Base-by-base conservation (phyloP, 2,113 vertebrate genomes). In the Eublepharis macularius region DNA sequence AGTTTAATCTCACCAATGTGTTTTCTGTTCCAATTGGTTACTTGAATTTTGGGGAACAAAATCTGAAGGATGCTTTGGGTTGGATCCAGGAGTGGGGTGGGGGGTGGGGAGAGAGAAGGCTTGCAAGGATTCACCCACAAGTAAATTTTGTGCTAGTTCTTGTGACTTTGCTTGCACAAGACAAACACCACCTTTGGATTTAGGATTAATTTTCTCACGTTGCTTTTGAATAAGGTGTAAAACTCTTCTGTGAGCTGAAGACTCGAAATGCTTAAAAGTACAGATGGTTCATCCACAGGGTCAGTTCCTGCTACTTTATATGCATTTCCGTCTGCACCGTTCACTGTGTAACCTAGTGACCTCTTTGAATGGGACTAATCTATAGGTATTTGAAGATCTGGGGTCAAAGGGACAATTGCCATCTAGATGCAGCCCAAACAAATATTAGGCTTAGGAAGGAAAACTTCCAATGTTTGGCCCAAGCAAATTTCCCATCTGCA, bases 401-500 rank as follows among this genome's bases (percentile, higher is more conserved):
- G 63, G 65, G 75, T 78, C 74, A 84, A 78, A 84, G 34, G 74
- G 63, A 51, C 17, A 41, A 68, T 69, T 47, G 16, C 26, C 26
- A 69, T 32, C 51, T 11, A 34, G 49, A 41, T 78, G 36, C 69
- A 41, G 26, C 8, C 47, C 83, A 49, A 26, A 54, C 39, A 36
- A 16, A 19, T 75, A 63, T 63, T 63, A 77, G 49, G 39, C 24
- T 11, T 77, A 77, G 68, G 54, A 74, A 65, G 32, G 39, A 73
- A 80, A 65, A 74, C 54, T n/a, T 74, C 76, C 57, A 54, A 54
- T 43, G 36, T 73, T 80, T 60, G 43, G 21, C 49, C 41, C 51
- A n/a, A 57, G 81, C 69, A 74, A 83, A 73, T 45, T 10, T 86
- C 32, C 69, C n/a, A 63, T 86, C 39, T 86, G 77, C 43, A 80